A percentile compares a stretch with the other conserved stretches of the same genome.
phyloP scores from a whole-genome alignment of 2,797 vertebrate species.

The Cirrhinus mrigala region DNA sequence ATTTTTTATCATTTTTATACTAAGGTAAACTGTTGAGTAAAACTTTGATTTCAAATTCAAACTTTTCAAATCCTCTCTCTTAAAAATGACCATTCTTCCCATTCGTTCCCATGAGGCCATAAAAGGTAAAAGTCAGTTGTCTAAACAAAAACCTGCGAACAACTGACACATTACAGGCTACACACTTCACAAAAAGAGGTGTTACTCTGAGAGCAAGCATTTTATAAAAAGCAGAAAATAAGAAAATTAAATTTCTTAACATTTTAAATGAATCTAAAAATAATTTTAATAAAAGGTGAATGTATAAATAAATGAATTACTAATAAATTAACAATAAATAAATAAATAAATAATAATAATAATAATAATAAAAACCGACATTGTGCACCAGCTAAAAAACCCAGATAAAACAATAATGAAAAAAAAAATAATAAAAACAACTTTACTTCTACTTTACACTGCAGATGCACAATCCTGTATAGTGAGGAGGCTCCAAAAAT shows the following conservation, averaged over 20 bases:
- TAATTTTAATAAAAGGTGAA: not conserved
- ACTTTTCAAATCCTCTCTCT: not conserved
- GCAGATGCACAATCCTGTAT: too few relatives aligned
- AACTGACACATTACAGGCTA: constrained; percentile 22
- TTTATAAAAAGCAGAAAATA: not conserved
- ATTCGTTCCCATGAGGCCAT: constrained; percentile 34
- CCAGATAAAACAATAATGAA: too few relatives aligned
- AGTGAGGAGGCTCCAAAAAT: too few relatives aligned
- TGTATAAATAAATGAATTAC: not conserved
- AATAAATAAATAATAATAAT: too few relatives aligned
- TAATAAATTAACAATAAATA: not conserved
- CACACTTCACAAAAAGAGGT: constrained; percentile 18
- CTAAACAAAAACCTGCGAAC: constrained; percentile 49
- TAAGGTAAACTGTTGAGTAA: not conserved
- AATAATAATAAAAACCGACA: too few relatives aligned
- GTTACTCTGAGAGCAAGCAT: constrained; percentile 10
- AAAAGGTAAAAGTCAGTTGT: constrained; percentile 26
- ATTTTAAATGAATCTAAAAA: not conserved
- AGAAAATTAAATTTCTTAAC: not conserved
- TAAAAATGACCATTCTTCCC: not conserved
- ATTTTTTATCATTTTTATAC: not conserved
- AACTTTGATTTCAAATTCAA: not conserved
- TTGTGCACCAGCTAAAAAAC: too few relatives aligned
- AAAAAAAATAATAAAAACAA: too few relatives aligned
- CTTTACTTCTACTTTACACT: too few relatives aligned